Evolutionary conservation across 2,113 vertebrate species (phyloP).

Genomic region (Tichodroma muraria): DNA sequence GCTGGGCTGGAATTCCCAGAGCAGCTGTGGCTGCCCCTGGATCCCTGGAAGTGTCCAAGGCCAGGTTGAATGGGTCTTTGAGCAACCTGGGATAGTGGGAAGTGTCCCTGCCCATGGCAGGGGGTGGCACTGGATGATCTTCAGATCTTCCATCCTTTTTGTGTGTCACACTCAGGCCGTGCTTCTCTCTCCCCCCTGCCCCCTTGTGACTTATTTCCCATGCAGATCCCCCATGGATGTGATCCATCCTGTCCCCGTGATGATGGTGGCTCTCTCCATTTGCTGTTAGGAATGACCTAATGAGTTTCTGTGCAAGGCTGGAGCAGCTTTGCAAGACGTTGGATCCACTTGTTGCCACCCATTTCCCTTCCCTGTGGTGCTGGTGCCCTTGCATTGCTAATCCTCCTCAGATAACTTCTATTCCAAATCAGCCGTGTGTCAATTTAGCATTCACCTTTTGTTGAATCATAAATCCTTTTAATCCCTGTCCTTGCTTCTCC

Average conservation of each 20-base stretch:
- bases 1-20: background rate
- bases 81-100: fast-evolving
- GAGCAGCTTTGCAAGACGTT: background rate
- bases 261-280: background rate
- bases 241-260: fast-evolving
- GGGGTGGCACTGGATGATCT: background rate
- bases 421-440: constrained; percentile 57
- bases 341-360: background rate
- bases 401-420: constrained; percentile 57
- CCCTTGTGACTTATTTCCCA: background rate
- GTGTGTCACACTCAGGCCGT: background rate
- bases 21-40: background rate
- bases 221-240: background rate
- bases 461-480: constrained; percentile 58
- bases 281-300: background rate
- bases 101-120: background rate
- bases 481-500: constrained; percentile 33
- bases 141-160: background rate
- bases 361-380: background rate
- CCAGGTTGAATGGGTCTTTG: background rate
- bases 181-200: background rate
- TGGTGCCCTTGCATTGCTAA: constrained; percentile 25
- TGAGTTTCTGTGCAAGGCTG: background rate
- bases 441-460: constrained; percentile 60
- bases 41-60: background rate